phyloP scores from a whole-genome alignment of 2,113 vertebrate species.

The Ictalurus punctatus region DNA sequence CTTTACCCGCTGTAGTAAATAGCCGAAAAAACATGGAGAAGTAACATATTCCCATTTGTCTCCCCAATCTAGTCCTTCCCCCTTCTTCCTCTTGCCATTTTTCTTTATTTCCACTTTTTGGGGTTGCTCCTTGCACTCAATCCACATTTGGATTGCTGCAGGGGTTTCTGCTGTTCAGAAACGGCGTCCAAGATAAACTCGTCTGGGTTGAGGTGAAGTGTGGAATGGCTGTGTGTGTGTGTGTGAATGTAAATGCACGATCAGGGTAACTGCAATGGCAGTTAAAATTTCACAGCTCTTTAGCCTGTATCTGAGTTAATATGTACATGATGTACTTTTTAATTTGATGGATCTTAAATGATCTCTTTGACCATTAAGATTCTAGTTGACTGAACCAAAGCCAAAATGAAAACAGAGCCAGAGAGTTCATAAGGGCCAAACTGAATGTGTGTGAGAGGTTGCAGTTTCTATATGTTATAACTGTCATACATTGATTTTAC shows the following conservation, averaged over 20 bases:
- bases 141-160: slow-evolving; percentile 46
- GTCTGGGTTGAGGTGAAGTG: slow-evolving; percentile 37
- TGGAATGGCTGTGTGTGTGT: slow-evolving; percentile 31
- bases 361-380: background rate
- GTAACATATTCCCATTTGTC: slow-evolving; percentile 59
- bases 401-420: slow-evolving; percentile 13
- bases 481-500: background rate
- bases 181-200: slow-evolving; percentile 46
- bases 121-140: slow-evolving; percentile 43
- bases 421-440: slow-evolving; percentile 5
- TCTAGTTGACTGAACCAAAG: background rate
- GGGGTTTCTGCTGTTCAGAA: slow-evolving; percentile 47
- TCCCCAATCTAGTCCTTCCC: slow-evolving; percentile 45
- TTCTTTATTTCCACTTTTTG: slow-evolving; percentile 27
- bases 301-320: background rate
- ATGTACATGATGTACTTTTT: slow-evolving; percentile 4
- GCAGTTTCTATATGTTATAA: slow-evolving; percentile 7
- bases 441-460: background rate
- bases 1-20: slow-evolving; percentile 68
- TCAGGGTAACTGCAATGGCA: slow-evolving; percentile 11
- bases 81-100: slow-evolving; percentile 57
- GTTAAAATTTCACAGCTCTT: slow-evolving; percentile 27
- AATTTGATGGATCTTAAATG: background rate
- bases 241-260: slow-evolving; percentile 27
- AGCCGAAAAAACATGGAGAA: slow-evolving; percentile 63